Evolutionary conservation across 2,888 invertebrate species (phyloP).

Genomic region (Muschampia plurimacula): DNA sequence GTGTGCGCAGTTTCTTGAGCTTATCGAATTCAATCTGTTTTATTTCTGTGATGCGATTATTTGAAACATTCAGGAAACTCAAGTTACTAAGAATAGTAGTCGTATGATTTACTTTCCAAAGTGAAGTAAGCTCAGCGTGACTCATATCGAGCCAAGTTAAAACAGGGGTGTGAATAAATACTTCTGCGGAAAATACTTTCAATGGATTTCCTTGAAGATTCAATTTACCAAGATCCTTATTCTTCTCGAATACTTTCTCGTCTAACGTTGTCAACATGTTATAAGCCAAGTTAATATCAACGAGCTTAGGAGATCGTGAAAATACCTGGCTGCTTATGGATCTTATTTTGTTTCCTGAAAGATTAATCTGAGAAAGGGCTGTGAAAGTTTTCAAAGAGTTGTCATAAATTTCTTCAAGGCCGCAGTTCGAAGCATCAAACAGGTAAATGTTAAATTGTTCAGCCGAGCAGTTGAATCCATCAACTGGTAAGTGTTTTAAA

Average conservation of each 20-base stretch:
- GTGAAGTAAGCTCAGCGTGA: conserved; percentile 87
- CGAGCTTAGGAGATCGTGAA: conserved; percentile 83
- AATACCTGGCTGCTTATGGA: conserved; percentile 85
- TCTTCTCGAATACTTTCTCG: conserved; percentile 87
- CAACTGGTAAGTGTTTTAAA: conserved; percentile 87
- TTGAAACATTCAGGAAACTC: conserved; percentile 85
- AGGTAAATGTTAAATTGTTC: conserved; percentile 87
- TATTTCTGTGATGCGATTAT: conserved; percentile 86
- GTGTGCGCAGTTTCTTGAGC: conserved; percentile 83
- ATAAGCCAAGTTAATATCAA: conserved; percentile 89
- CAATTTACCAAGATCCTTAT: conserved; percentile 87
- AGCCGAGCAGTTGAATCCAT: conserved; percentile 87
- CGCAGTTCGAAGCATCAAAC: conserved; percentile 91
- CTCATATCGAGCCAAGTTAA: conserved; percentile 90
- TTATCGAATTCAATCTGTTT: conserved; percentile 86
- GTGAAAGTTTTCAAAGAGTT: conserved; percentile 90
- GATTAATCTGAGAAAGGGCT: conserved; percentile 87
- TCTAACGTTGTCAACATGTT: conserved; percentile 88
- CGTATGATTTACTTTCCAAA: conserved; percentile 86
- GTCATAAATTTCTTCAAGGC: conserved; percentile 86
- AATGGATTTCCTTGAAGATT: conserved; percentile 91
- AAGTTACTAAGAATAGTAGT: conserved; percentile 82
- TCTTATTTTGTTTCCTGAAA: conserved; percentile 88
- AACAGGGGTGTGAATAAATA: conserved; percentile 87
- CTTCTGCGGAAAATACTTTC: conserved; percentile 87